Evolutionary conservation across 2,888 invertebrate genomes (phyloP).

Genomic region (Nomada hirtipes): DNA sequence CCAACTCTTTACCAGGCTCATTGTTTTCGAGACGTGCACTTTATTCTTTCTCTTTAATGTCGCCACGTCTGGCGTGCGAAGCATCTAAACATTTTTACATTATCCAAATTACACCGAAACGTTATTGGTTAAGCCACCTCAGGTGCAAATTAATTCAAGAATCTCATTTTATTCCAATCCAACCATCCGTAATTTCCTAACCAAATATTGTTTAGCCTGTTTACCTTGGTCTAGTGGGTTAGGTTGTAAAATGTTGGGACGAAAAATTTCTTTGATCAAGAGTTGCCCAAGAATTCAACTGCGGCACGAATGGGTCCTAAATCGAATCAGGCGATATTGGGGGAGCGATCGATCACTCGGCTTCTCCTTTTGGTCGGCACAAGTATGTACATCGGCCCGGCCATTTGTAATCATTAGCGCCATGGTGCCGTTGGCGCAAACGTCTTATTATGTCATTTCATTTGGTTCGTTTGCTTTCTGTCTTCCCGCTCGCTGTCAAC

Average conservation of each 20-base stretch:
- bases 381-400: conserved; percentile 60
- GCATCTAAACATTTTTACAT: conserved; percentile 25
- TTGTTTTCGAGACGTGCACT: conserved; percentile 49
- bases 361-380: conserved; percentile 65
- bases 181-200: not conserved
- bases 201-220: not conserved
- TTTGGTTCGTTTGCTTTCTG: conserved; percentile 63
- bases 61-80: not conserved
- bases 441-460: conserved; percentile 80
- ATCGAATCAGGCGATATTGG: conserved; percentile 70
- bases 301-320: conserved; percentile 54
- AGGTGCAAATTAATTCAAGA: not conserved
- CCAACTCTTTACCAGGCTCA: conserved; percentile 70
- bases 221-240: conserved; percentile 2
- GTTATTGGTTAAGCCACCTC: not conserved
- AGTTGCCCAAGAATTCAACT: conserved; percentile 54
- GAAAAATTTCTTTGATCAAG: conserved; percentile 3
- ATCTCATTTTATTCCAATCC: not conserved
- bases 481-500: conserved; percentile 19
- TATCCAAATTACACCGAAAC: not conserved
- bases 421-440: conserved; percentile 76
- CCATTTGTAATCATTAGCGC: conserved; percentile 81
- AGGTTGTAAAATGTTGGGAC: not conserved
- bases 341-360: conserved; percentile 69
- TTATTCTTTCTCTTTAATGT: conserved; percentile 34